Conservation (phyloP, 1,140 invertebrate species). For the Hylaeus volcanicus region DNA sequence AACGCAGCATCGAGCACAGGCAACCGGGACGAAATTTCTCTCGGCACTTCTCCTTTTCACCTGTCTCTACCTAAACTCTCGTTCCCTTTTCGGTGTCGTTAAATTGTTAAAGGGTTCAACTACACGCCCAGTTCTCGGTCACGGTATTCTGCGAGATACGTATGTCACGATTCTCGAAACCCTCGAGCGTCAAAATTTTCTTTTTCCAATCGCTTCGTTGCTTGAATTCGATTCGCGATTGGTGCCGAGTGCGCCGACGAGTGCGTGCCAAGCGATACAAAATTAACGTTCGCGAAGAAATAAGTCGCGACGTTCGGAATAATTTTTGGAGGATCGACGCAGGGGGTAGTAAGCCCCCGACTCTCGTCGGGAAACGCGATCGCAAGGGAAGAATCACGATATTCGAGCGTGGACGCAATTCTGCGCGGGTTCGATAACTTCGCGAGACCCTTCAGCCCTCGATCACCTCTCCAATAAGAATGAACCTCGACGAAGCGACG, state of each 20-base stretch:
- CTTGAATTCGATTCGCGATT: not conserved
- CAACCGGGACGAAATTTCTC: not conserved
- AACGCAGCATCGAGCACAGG: not conserved
- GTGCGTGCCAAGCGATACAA: not conserved
- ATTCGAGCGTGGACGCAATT: conserved; percentile 32
- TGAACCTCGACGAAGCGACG: conserved; percentile 18
- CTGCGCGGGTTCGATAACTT: conserved; percentile 34
- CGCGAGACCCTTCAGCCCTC: conserved; percentile 33
- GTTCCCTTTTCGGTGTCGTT: not conserved
- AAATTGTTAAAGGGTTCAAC: conserved; percentile 37
- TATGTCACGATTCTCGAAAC: too few relatives aligned
- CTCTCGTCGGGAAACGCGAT: not conserved
- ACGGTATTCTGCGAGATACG: not conserved
- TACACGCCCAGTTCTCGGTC: conserved; percentile 1
- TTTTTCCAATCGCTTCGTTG: not conserved
- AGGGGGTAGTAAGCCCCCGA: not conserved
- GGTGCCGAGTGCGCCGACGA: not conserved
- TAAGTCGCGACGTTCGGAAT: not conserved
- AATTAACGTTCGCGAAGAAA: too few relatives aligned
- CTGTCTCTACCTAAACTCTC: not conserved
- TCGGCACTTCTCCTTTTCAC: not conserved
- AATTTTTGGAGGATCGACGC: not conserved
- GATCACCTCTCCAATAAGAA: conserved; percentile 36
- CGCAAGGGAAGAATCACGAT: conserved; percentile 20
- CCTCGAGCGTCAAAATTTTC: too few relatives aligned